Percentiles rank a stretch among this genome's conserved stretches.
Evolutionary conservation across 2,113 vertebrate species (phyloP).

Genomic region (Corydoras sp.): DNA sequence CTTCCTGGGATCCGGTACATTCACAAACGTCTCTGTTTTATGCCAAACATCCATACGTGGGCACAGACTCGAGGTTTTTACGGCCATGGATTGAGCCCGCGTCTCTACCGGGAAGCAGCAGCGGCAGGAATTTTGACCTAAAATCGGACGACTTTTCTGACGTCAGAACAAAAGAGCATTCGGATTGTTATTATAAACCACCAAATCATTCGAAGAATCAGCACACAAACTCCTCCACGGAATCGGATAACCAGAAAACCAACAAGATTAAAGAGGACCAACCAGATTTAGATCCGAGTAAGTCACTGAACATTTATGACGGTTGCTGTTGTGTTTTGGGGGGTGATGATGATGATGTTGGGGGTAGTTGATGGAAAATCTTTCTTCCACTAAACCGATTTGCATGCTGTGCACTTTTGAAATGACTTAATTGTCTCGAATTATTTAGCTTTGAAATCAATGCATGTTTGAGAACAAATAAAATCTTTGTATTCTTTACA

Average conservation of each 20-base stretch:
- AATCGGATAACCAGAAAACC: constrained; percentile 68
- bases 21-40: constrained; percentile 75
- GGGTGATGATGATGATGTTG: background rate
- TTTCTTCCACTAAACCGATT: background rate
- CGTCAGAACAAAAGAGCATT: constrained; percentile 61
- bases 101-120: constrained; percentile 74
- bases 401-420: too few relatives aligned
- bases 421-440: too few relatives aligned
- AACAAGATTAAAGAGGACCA: constrained; percentile 82
- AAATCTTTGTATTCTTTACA: too few relatives aligned
- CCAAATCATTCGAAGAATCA: constrained; percentile 71
- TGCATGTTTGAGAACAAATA: too few relatives aligned
- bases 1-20: constrained; percentile 74
- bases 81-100: constrained; percentile 80
- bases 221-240: constrained; percentile 70
- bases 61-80: constrained; percentile 76
- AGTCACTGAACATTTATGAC: constrained; percentile 65
- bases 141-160: constrained; percentile 71
- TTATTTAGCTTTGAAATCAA: too few relatives aligned
- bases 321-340: constrained; percentile 35
- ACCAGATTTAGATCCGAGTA: constrained; percentile 81
- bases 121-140: constrained; percentile 73
- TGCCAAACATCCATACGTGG: constrained; percentile 73
- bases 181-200: constrained; percentile 74
- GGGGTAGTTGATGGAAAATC: background rate